A percentile compares a stretch with the other conserved stretches of the same genome.
phyloP scores from a whole-genome alignment of 2,888 invertebrate species.

The Idaea biselata region DNA sequence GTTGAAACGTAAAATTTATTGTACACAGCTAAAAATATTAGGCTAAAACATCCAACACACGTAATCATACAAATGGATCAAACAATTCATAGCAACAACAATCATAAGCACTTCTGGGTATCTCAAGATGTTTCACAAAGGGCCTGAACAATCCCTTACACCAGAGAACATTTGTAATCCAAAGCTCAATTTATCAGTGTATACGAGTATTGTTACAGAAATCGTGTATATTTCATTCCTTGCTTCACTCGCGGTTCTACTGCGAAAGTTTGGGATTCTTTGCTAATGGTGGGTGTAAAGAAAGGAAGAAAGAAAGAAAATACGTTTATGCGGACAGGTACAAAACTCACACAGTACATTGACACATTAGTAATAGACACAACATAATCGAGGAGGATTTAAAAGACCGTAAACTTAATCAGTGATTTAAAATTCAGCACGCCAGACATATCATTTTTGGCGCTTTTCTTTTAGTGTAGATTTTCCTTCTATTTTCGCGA shows the following conservation, averaged over 20 bases:
- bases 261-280: constrained; percentile 1
- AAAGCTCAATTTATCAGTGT: constrained; percentile 41
- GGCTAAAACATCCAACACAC: constrained; percentile 1
- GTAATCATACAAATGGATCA: constrained; percentile 11
- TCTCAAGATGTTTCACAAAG: constrained; percentile 17
- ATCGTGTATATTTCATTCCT: constrained; percentile 40
- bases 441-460: too few relatives aligned
- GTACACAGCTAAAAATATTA: constrained; percentile 1
- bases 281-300: background rate
- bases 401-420: too few relatives aligned
- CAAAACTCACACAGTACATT: too few relatives aligned
- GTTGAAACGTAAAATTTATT: background rate
- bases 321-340: too few relatives aligned
- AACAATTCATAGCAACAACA: constrained; percentile 7
- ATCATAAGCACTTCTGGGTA: constrained; percentile 12
- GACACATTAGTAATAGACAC: too few relatives aligned
- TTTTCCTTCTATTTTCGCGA: too few relatives aligned
- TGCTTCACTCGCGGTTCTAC: constrained; percentile 19
- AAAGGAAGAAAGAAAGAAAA: too few relatives aligned
- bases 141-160: constrained; percentile 37
- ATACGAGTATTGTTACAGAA: constrained; percentile 38
- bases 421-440: too few relatives aligned
- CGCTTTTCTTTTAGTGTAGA: too few relatives aligned
- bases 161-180: constrained; percentile 45
- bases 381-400: too few relatives aligned